Evolutionary conservation across 1,140 invertebrate species (phyloP).

Genomic region (Panagrolaimus sp.): DNA sequence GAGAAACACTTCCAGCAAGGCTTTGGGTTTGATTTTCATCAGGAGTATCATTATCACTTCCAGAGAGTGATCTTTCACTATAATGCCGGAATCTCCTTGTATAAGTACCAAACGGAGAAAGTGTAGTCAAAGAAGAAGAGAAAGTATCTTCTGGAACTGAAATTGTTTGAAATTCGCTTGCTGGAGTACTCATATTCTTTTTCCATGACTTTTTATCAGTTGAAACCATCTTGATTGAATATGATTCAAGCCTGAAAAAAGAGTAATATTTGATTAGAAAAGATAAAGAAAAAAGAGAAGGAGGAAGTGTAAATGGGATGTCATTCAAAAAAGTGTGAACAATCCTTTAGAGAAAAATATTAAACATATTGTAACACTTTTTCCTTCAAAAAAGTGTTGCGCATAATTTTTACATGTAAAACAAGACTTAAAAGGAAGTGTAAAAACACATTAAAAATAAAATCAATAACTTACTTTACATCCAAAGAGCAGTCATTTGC

Average conservation of each 20-base stretch:
- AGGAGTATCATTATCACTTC: constrained; percentile 50
- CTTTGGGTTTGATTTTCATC: constrained; percentile 20
- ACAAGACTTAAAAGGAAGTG: background rate
- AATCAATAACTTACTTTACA: constrained; percentile 43
- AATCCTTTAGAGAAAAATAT: constrained; percentile 12
- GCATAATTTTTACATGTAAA: background rate
- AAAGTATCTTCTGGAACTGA: constrained; percentile 49
- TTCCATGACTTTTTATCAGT: constrained; percentile 58
- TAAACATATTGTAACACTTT: constrained; percentile 8
- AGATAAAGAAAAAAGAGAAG: background rate
- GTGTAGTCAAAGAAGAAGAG: background rate
- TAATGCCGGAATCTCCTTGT: constrained; percentile 40
- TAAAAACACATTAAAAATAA: background rate
- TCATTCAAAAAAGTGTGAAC: constrained; percentile 18
- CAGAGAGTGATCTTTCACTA: constrained; percentile 46
- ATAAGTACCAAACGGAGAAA: constrained; percentile 22
- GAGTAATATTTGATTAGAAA: background rate
- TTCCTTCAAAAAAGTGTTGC: background rate
- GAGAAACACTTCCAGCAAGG: constrained; percentile 50
- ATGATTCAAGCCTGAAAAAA: constrained; percentile 51
- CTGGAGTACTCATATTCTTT: constrained; percentile 28
- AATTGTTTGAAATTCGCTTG: constrained; percentile 46
- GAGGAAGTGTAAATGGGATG: background rate
- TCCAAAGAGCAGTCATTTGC: constrained; percentile 50
- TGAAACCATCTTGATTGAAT: constrained; percentile 58